phyloP scores from a whole-genome alignment of 2,113 vertebrate species.

The Chrysochloris asiatica region DNA sequence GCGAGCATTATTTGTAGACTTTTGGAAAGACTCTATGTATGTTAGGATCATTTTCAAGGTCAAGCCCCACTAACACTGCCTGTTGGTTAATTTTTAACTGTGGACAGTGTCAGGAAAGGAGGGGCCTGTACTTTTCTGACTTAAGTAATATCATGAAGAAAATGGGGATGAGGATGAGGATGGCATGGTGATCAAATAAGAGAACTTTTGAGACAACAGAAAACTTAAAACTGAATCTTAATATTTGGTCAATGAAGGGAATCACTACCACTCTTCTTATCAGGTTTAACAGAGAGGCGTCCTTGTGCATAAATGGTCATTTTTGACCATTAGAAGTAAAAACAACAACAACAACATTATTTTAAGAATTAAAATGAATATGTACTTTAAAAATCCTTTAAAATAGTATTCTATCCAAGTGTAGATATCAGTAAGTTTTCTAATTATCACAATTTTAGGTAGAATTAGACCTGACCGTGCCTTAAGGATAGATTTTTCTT shows the following conservation, averaged over 20 bases:
- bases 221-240: background rate
- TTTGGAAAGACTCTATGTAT: background rate
- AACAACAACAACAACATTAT: background rate
- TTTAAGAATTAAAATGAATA: background rate
- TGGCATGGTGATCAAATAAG: background rate
- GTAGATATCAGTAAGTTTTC: background rate
- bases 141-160: conserved; percentile 27
- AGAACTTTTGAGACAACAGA: background rate
- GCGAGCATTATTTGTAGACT: background rate
- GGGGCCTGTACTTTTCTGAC: background rate
- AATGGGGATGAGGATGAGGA: background rate
- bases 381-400: background rate
- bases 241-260: background rate
- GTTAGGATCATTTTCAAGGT: background rate
- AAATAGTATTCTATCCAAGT: background rate
- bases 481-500: conserved; percentile 21
- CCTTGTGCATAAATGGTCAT: background rate
- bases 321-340: background rate
- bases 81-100: background rate
- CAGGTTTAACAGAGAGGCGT: background rate
- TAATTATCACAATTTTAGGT: conserved; percentile 1
- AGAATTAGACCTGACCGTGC: background rate
- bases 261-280: background rate
- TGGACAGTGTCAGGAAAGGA: background rate
- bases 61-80: background rate